A percentile compares a stretch with the other conserved stretches of the same genome.
Conservation (phyloP, 2,888 invertebrate species). For the Thelaira solivaga region DNA sequence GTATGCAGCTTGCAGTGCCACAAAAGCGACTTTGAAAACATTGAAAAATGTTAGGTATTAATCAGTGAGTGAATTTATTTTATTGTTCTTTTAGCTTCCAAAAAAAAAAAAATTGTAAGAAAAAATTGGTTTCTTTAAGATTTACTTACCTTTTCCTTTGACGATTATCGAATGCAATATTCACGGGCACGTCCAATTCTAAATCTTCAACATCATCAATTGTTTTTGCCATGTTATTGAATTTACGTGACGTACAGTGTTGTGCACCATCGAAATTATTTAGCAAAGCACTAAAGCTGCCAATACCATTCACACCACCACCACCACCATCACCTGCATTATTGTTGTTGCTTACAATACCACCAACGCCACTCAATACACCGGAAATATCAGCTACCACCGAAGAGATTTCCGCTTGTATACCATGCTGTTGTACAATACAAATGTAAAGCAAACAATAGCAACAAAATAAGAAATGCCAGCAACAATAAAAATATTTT, state of each 20-base stretch:
- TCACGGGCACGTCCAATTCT: slow-evolving; percentile 73
- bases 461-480: slow-evolving; percentile 51
- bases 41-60: too few species aligned
- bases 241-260: slow-evolving; percentile 68
- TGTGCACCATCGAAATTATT: slow-evolving; percentile 64
- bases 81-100: too few species aligned
- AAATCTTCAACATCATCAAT: slow-evolving; percentile 75
- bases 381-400: slow-evolving; percentile 54
- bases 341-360: neutral
- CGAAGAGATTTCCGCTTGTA: slow-evolving; percentile 61
- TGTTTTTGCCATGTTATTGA: slow-evolving; percentile 68
- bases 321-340: slow-evolving; percentile 5
- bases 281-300: slow-evolving; percentile 52
- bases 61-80: too few species aligned
- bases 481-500: slow-evolving; percentile 51
- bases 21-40: too few species aligned
- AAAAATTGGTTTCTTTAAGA: too few species aligned
- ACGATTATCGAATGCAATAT: slow-evolving; percentile 72
- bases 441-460: slow-evolving; percentile 54
- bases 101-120: too few species aligned
- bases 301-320: neutral
- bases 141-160: slow-evolving; percentile 74
- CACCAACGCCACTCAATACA: slow-evolving; percentile 47
- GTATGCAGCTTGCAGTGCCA: too few species aligned
- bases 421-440: slow-evolving; percentile 49